phyloP scores from a whole-genome alignment of 2,797 vertebrate species.

The Furcifer pardalis region DNA sequence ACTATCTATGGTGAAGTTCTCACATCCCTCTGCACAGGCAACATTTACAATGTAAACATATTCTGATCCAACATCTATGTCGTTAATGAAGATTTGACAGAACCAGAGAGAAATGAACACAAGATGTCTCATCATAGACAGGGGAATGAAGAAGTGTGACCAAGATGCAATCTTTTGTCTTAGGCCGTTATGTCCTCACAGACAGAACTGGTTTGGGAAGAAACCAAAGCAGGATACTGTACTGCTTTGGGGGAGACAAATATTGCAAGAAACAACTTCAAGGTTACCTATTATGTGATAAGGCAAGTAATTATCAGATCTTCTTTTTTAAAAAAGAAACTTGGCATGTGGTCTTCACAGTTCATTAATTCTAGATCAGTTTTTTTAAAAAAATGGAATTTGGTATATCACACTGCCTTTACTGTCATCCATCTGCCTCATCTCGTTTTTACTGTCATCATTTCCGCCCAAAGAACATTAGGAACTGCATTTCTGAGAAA shows the following conservation, averaged over 20 bases:
- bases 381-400: not conserved
- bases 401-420: not conserved
- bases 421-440: not conserved
- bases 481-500: not conserved
- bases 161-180: not conserved
- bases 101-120: not conserved
- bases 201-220: not conserved
- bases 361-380: not conserved
- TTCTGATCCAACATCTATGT: not conserved
- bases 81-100: not conserved
- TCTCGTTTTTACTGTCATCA: not conserved
- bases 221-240: not conserved
- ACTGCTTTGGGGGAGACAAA: not conserved
- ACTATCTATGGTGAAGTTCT: not conserved
- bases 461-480: not conserved
- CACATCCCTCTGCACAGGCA: not conserved
- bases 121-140: not conserved
- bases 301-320: not conserved
- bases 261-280: slow-evolving; percentile 11
- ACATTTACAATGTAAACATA: not conserved
- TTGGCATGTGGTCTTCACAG: not conserved
- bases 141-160: not conserved
- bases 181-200: not conserved
- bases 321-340: not conserved
- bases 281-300: not conserved